Conservation (phyloP, 2,113 vertebrate species). For the Leucosticte australis region DNA sequence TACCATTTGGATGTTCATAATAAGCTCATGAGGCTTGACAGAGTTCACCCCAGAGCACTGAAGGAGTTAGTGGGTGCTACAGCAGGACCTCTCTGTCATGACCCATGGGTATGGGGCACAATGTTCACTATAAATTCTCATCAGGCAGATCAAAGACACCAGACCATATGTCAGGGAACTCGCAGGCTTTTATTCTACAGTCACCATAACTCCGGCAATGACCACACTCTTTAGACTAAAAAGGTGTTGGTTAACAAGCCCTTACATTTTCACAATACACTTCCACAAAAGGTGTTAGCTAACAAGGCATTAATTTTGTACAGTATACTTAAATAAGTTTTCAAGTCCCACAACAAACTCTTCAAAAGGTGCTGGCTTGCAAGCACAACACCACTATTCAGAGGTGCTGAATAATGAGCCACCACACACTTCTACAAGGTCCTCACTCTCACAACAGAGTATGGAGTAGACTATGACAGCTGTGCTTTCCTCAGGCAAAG, state of each 20-base stretch:
- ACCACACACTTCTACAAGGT: neutral
- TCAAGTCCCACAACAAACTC: neutral
- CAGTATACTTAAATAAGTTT: neutral
- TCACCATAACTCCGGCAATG: neutral
- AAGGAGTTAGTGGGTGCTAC: neutral
- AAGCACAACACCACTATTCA: neutral
- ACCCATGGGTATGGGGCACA: neutral
- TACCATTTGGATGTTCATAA: neutral
- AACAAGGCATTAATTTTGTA: neutral
- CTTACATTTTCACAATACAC: neutral
- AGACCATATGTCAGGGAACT: neutral
- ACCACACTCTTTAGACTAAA: neutral
- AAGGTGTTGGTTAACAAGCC: neutral
- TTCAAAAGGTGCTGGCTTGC: neutral
- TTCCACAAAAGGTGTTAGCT: neutral
- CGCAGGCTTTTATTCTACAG: neutral
- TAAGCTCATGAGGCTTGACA: neutral
- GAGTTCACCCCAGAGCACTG: neutral
- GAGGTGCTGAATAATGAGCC: neutral
- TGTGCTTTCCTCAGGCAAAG: neutral
- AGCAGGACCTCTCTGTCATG: neutral
- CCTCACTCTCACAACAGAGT: neutral
- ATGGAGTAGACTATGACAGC: accelerated
- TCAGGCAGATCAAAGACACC: neutral
- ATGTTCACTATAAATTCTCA: neutral